Conservation (phyloP, 2,888 invertebrate genomes). For the Drosophila helvetica region DNA sequence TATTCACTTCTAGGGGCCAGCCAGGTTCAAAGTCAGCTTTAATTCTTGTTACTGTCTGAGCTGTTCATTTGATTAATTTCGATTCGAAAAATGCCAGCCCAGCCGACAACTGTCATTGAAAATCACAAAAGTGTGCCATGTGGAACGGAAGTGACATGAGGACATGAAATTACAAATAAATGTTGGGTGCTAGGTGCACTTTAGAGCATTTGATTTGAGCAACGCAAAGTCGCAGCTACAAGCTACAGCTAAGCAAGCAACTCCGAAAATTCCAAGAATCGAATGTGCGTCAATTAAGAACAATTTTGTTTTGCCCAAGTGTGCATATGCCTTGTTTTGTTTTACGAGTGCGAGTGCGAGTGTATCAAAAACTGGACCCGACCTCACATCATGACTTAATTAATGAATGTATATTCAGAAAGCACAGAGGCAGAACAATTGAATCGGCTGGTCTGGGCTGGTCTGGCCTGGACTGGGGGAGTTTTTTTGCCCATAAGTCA, state of each 20-base stretch:
- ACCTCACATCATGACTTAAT: slow-evolving; percentile 45
- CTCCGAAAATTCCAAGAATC: slow-evolving; percentile 65
- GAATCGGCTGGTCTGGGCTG: slow-evolving; percentile 11
- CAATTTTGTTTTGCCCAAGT: slow-evolving; percentile 20
- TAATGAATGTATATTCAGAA: slow-evolving; percentile 52
- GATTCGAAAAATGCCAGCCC: slow-evolving; percentile 5
- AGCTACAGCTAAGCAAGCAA: slow-evolving; percentile 50
- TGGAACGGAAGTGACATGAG: slow-evolving; percentile 24
- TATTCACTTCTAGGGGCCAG: slow-evolving; percentile 11
- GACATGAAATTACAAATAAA: slow-evolving; percentile 39
- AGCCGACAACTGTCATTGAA: slow-evolving; percentile 22
- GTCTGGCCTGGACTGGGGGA: background rate
- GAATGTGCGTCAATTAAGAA: slow-evolving; percentile 59
- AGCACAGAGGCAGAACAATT: slow-evolving; percentile 14
- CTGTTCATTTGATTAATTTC: slow-evolving; percentile 20
- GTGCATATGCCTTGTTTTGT: background rate
- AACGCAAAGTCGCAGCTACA: background rate
- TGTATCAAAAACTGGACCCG: slow-evolving; percentile 23
- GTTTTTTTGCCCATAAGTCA: slow-evolving; percentile 3
- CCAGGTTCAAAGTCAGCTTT: slow-evolving; percentile 27
- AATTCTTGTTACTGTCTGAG: slow-evolving; percentile 16
- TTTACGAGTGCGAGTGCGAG: too few species aligned
- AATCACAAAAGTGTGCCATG: slow-evolving; percentile 38
- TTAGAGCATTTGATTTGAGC: background rate
- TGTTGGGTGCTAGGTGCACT: slow-evolving; percentile 4